These are phyloP conservation scores for Alca torda DNA, from an alignment of 2,797 vertebrate species.

Conservation along the genomic window DNA sequence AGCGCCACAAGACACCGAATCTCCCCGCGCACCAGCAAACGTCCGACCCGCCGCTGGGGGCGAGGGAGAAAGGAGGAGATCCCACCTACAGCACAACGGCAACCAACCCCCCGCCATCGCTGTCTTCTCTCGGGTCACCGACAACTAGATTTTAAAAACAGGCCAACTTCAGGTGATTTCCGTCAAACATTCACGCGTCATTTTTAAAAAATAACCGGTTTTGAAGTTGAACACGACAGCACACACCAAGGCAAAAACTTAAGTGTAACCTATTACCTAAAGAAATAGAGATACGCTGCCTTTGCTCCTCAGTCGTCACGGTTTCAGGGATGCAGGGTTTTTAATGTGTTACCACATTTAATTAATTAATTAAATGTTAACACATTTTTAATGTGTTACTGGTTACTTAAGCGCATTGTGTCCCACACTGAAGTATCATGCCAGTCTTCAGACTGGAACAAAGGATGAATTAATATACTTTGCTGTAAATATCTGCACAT, in stretches of 20 bases:
- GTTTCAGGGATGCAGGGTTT: not conserved
- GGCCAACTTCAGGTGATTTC: not conserved
- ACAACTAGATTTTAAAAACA: not conserved
- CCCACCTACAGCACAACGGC: not conserved
- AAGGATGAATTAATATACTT: not conserved
- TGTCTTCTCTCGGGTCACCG: fast-evolving
- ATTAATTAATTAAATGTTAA: too few species aligned
- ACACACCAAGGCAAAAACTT: not conserved
- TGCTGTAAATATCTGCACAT: not conserved
- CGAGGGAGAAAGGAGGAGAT: not conserved
- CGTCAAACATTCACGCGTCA: not conserved
- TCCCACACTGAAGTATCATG: not conserved
- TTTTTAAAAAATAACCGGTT: not conserved
- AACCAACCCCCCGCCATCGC: not conserved
- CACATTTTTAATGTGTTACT: not conserved
- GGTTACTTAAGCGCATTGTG: fast-evolving
- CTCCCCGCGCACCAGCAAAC: not conserved
- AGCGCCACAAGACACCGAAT: not conserved
- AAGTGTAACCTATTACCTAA: not conserved
- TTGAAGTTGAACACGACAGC: not conserved
- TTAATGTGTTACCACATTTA: not conserved
- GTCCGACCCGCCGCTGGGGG: not conserved
- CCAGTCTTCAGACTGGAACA: not conserved
- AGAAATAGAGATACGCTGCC: not conserved
- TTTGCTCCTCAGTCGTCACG: fast-evolving